Base-by-base conservation (phyloP, 2,888 invertebrate genomes). In the Frankliniella intonsa region DNA sequence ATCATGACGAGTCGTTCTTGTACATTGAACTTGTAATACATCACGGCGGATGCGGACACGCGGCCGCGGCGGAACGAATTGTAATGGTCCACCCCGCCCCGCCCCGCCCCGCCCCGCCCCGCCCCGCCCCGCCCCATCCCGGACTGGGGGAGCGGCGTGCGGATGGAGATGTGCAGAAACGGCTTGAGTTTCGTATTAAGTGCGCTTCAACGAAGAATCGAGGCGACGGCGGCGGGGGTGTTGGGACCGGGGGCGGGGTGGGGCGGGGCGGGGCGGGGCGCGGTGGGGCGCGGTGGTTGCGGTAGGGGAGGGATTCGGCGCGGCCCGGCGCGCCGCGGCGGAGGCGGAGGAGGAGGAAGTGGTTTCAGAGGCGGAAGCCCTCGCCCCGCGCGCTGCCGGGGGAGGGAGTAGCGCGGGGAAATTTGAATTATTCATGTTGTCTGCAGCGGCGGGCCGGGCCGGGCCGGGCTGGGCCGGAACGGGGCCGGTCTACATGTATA, bases 361-460 rank as follows among this genome's bases (percentile, higher is more conserved):
- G 69, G 69, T 76, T 76, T 22, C 69, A 25, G 69, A 22, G 69
- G 25, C 12, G 22, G 69, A 76, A 22, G 22, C 38, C 38, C 38
- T 38, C 38, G 38, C 38, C 38, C 38, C 38, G 38, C 38, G 38
- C 38, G 38, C 38, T 38, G 9, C 14, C 25, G 69, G 12, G 69
- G n/a, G 22, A 69, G 69, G 69, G 22, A 22, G 69, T 22, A 22
- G 69, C 69, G 69, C 69, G 69, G 22, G 8, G 69, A 76, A 76
- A 76, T 76, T 76, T 76, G 69, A 76, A 76, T 76, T 76, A 76
- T 76, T 76, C 69, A 76, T 76, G 69, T 76, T 76, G 69, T 76
- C 69, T 76, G 69, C 69, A 38, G 38, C 38, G 5, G 38, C 38
- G 5, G 38, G 38, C 38, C 3, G 38, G 2, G 38, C 3, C 38